Percentiles rank a stretch among this genome's conserved stretches.
phyloP scores from a whole-genome alignment of 2,113 vertebrate genomes.

The Amphilophus citrinellus region DNA sequence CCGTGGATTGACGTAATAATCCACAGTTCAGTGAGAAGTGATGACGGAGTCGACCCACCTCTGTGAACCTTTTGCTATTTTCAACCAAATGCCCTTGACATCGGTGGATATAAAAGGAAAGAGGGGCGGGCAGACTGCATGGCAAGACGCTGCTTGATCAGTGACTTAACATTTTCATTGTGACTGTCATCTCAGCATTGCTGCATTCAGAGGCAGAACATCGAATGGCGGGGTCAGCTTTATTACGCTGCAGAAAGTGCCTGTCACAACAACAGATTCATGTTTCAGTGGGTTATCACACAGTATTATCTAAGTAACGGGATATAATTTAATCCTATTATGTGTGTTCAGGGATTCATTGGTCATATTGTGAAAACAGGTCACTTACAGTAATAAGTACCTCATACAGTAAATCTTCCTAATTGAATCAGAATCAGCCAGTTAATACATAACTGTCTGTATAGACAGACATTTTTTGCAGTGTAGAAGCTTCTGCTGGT shows the following conservation, averaged over 20 bases:
- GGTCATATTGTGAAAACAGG: neutral
- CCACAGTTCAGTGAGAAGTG: neutral
- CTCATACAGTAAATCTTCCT: rapidly evolving
- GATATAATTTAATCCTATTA: rapidly evolving
- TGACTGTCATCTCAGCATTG: neutral
- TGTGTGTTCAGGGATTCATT: neutral
- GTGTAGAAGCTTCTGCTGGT: neutral
- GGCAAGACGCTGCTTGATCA: neutral
- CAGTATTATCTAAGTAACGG: neutral
- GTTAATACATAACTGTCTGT: neutral
- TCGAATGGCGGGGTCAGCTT: neutral
- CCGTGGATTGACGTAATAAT: neutral
- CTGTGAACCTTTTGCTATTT: conserved; percentile 1
- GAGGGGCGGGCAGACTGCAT: neutral
- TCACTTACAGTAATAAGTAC: too few relatives aligned
- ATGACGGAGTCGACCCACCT: neutral
- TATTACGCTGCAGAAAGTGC: conserved; percentile 1
- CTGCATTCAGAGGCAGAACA: neutral
- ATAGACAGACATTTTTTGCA: neutral
- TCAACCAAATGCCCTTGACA: neutral
- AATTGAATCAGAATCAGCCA: neutral
- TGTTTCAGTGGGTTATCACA: neutral
- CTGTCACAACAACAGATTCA: neutral
- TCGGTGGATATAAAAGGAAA: neutral
- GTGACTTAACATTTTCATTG: conserved; percentile 42